These are phyloP conservation scores for Dolichotis patagonum DNA, from an alignment of 2,113 vertebrate species.

Conservation along the genomic window DNA sequence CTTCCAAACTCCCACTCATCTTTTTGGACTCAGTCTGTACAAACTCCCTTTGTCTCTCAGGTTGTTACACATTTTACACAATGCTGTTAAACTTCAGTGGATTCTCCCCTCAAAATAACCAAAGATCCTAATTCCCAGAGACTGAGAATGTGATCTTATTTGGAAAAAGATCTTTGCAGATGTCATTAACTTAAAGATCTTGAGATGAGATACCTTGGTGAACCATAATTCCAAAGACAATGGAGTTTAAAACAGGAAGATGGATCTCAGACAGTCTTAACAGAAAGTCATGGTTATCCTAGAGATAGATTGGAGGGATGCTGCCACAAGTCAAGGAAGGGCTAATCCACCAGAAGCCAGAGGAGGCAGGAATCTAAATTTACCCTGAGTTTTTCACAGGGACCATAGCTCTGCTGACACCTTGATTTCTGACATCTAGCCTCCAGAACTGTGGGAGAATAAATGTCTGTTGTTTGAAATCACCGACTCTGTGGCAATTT, in stretches of 20 bases:
- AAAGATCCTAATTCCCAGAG: background rate
- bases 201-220: background rate
- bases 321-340: background rate
- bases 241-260: background rate
- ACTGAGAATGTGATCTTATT: background rate
- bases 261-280: background rate
- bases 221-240: background rate
- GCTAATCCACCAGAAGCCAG: background rate
- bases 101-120: background rate
- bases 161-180: background rate
- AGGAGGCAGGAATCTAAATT: background rate
- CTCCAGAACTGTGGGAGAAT: background rate
- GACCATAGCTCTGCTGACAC: background rate
- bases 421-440: background rate
- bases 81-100: background rate
- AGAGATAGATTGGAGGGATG: background rate
- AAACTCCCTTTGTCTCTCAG: background rate
- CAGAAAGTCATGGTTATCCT: background rate
- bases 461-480: background rate
- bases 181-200: background rate
- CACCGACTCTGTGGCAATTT: background rate
- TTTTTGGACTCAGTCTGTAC: too few species aligned
- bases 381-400: background rate
- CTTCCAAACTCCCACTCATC: background rate
- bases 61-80: background rate